Percentiles rank a stretch among this genome's conserved stretches.
Conservation (phyloP, 2,113 vertebrate genomes). For the Marmota monax region DNA sequence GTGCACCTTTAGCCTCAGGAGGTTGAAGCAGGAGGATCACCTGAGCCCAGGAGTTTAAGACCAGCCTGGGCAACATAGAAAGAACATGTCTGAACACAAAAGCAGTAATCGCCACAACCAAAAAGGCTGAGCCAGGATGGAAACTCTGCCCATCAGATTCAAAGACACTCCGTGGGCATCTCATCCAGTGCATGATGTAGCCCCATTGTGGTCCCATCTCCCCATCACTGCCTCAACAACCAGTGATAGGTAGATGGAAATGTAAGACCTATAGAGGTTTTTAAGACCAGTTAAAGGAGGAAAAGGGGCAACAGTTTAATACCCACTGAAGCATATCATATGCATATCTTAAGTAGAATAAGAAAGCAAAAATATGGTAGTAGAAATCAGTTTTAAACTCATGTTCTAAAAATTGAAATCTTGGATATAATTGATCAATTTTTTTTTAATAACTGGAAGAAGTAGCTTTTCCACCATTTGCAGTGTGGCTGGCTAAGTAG, state of each 20-base stretch:
- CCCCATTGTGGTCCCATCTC: not conserved
- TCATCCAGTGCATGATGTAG: accelerated
- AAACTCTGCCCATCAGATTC: not conserved
- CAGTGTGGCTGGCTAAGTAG: not conserved
- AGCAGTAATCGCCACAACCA: not conserved
- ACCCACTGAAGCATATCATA: not conserved
- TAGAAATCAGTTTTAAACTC: conserved; percentile 44
- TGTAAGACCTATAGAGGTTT: not conserved
- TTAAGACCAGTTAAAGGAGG: not conserved
- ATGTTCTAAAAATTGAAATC: not conserved
- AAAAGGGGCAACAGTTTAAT: not conserved
- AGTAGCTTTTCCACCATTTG: not conserved
- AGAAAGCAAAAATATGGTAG: not conserved
- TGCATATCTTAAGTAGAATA: not conserved
- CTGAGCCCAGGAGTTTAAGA: not conserved
- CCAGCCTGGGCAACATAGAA: not conserved
- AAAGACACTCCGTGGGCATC: not conserved
- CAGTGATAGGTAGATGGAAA: not conserved
- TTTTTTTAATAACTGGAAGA: not conserved
- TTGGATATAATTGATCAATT: not conserved
- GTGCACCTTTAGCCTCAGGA: not conserved
- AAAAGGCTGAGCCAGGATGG: not conserved
- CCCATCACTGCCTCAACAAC: not conserved
- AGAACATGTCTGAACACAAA: not conserved
- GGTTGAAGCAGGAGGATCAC: not conserved